A percentile compares a stretch with the other conserved stretches of the same genome.
These are phyloP conservation scores for Oryctolagus cuniculus DNA, from an alignment of 2,113 vertebrate species.

Conservation along the genomic window DNA sequence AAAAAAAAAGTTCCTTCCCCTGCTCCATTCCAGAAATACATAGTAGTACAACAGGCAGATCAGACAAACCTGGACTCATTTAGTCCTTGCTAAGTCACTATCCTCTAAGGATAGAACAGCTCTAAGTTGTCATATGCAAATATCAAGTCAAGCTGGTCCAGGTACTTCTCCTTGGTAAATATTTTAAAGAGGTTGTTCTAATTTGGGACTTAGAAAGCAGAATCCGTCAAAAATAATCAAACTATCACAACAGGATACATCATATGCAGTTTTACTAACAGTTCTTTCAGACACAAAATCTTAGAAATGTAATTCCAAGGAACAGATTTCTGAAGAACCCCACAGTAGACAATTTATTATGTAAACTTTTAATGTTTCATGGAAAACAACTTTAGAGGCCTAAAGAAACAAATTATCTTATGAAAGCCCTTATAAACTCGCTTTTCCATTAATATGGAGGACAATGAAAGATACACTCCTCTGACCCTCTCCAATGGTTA, in stretches of 20 bases:
- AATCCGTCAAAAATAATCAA: conserved; percentile 37
- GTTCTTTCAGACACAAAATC: background rate
- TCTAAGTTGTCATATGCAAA: background rate
- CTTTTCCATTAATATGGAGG: background rate
- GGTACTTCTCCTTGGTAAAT: background rate
- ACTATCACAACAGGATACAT: background rate
- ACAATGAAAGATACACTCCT: conserved; percentile 7
- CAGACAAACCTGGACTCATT: background rate
- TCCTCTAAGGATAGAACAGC: background rate
- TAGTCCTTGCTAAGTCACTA: background rate
- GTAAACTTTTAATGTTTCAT: conserved; percentile 32
- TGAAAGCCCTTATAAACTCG: background rate
- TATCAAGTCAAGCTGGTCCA: background rate
- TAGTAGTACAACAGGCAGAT: background rate
- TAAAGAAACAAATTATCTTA: conserved; percentile 35
- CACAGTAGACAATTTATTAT: background rate
- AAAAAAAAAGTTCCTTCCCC: background rate
- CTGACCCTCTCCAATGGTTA: background rate
- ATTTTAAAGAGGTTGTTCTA: conserved; percentile 10
- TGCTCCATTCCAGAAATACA: background rate
- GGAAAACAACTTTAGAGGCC: conserved; percentile 32
- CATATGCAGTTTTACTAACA: conserved; percentile 7
- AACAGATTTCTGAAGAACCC: conserved; percentile 17
- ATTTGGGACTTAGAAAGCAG: conserved; percentile 37
- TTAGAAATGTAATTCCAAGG: background rate